A percentile compares a stretch with the other conserved stretches of the same genome.
These are phyloP conservation scores for Scalopus aquaticus DNA, from an alignment of 2,113 vertebrate genomes.

Conservation along the genomic window DNA sequence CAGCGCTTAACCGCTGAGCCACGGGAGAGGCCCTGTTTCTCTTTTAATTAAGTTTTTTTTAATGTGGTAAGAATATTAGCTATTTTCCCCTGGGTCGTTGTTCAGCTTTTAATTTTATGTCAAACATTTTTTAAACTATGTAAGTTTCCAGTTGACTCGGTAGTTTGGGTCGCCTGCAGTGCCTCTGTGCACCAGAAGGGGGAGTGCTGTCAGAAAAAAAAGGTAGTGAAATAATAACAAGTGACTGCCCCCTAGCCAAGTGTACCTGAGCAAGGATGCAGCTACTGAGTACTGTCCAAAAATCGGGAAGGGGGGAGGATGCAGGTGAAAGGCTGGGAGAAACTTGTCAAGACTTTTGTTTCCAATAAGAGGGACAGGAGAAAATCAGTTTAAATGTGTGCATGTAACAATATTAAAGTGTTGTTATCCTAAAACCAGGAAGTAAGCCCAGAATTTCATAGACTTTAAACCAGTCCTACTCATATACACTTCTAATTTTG, in stretches of 20 bases:
- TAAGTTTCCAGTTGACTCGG: background rate
- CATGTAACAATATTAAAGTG: background rate
- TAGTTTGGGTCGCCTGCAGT: background rate
- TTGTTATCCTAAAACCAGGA: background rate
- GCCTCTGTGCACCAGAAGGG: background rate
- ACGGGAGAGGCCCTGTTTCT: too few species aligned
- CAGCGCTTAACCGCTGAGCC: too few species aligned
- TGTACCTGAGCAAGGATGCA: background rate
- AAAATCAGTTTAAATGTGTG: background rate
- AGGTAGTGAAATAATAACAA: background rate
- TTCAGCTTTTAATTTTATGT: constrained; percentile 5
- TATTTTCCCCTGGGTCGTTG: background rate
- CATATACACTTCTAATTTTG: background rate
- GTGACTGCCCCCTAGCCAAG: background rate
- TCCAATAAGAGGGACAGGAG: background rate
- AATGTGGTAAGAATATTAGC: background rate
- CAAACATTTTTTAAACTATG: background rate
- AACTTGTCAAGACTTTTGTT: background rate
- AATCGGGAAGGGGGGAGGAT: background rate
- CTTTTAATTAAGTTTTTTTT: background rate
- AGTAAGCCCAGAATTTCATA: background rate
- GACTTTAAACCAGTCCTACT: background rate
- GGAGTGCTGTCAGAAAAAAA: background rate
- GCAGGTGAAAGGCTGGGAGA: background rate
- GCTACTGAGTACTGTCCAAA: background rate